Percentiles rank a stretch among this genome's conserved stretches.
phyloP scores from a whole-genome alignment of 2,113 vertebrate genomes.

The Struthidea cinerea region DNA sequence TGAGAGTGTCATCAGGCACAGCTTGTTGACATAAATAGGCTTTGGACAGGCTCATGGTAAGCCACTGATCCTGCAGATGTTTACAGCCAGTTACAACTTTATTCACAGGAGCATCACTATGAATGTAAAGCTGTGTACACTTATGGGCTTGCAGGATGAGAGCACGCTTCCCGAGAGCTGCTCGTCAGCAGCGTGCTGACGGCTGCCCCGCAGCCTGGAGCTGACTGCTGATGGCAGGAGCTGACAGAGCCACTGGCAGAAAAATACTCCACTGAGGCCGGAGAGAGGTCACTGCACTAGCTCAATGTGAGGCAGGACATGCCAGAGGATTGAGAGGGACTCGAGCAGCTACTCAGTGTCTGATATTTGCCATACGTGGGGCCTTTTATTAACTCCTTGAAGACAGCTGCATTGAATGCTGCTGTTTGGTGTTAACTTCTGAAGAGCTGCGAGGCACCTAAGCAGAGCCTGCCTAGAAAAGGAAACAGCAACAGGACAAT shows the following conservation, averaged over 20 bases:
- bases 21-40: neutral
- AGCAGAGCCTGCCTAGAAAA: neutral
- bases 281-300: constrained; percentile 28
- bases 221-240: constrained; percentile 42
- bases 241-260: constrained; percentile 20
- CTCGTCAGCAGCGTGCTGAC: neutral
- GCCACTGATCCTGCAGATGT: neutral
- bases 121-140: neutral
- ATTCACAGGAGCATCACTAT: neutral
- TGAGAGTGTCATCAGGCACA: neutral
- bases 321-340: constrained; percentile 33
- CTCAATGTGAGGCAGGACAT: neutral
- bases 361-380: neutral
- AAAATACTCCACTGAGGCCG: constrained; percentile 14
- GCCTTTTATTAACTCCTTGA: constrained; percentile 24
- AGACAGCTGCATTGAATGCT: neutral
- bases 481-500: neutral
- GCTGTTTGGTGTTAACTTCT: neutral
- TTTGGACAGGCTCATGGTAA: constrained; percentile 9
- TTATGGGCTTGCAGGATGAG: neutral
- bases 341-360: neutral
- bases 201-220: neutral
- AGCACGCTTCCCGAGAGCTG: neutral
- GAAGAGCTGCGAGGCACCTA: neutral
- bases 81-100: neutral